Percentiles rank a stretch among this genome's conserved stretches.
Conservation (phyloP, 2,888 invertebrate genomes). For the Cryptocephalus primarius region DNA sequence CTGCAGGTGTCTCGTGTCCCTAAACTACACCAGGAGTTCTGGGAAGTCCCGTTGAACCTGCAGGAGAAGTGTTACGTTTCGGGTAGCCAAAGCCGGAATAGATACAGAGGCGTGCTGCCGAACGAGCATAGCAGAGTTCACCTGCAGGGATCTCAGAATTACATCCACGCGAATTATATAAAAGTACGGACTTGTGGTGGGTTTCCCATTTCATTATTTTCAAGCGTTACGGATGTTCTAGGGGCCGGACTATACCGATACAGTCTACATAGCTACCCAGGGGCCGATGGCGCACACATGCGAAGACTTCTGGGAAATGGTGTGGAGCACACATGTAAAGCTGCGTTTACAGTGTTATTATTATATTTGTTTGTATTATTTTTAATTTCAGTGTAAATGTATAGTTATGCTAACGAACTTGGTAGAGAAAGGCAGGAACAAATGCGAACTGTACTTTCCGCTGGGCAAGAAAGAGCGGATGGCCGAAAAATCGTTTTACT, state of each 20-base stretch:
- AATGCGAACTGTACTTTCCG: conserved; percentile 87
- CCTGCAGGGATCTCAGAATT: conserved; percentile 56
- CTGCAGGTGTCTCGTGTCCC: conserved; percentile 48
- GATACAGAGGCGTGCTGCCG: conserved; percentile 82
- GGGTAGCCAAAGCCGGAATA: conserved; percentile 80
- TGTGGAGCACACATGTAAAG: conserved; percentile 38
- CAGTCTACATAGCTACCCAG: conserved; percentile 85
- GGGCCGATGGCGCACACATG: conserved; percentile 85
- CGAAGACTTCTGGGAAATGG: conserved; percentile 86
- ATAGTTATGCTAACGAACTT: conserved; percentile 89
- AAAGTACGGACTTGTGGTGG: conserved; percentile 45
- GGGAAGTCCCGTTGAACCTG: conserved; percentile 87
- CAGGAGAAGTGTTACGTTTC: conserved; percentile 83
- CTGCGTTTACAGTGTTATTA: background rate
- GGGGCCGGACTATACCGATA: conserved; percentile 83
- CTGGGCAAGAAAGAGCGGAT: conserved; percentile 26
- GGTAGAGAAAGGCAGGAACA: conserved; percentile 70
- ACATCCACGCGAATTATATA: conserved; percentile 91
- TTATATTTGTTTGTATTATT: conserved; percentile 1
- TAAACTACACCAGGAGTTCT: conserved; percentile 78
- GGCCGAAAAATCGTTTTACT: conserved; percentile 26
- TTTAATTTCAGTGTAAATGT: conserved; percentile 31
- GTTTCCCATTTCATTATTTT: background rate
- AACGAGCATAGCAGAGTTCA: conserved; percentile 80
- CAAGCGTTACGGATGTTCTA: conserved; percentile 30